These are phyloP conservation scores for Vanacampus margaritifer DNA, from an alignment of 2,113 vertebrate species.

Conservation along the genomic window DNA sequence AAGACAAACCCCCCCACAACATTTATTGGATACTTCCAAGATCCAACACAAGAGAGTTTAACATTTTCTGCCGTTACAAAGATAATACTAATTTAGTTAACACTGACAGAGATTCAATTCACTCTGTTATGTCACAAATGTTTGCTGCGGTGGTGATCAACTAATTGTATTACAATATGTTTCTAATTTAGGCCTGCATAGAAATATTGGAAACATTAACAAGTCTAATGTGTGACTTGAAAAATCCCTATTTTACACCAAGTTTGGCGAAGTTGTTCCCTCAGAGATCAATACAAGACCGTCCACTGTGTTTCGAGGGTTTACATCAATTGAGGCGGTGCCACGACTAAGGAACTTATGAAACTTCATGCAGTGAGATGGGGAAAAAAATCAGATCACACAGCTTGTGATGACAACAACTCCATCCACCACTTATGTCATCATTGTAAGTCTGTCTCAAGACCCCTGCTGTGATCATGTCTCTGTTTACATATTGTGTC, in stretches of 20 bases:
- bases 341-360: constrained; percentile 49
- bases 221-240: background rate
- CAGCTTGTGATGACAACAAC: background rate
- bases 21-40: background rate
- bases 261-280: background rate
- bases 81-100: background rate
- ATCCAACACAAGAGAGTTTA: background rate
- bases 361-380: constrained; percentile 45
- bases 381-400: background rate
- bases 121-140: background rate
- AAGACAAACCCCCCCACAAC: background rate
- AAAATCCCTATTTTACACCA: background rate
- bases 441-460: background rate
- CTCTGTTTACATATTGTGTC: background rate
- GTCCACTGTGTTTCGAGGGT: constrained; percentile 33
- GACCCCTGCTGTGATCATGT: background rate
- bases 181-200: no score
- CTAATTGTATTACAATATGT: no score
- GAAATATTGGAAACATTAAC: background rate
- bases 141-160: background rate
- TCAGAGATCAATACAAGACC: background rate
- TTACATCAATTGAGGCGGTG: constrained; percentile 27
- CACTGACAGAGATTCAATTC: background rate
- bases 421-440: background rate
- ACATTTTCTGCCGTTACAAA: background rate